Percentiles rank a stretch among this genome's conserved stretches.
These are phyloP conservation scores for Atlantisia rogersi DNA, from an alignment of 2,113 vertebrate genomes.

Conservation along the genomic window DNA sequence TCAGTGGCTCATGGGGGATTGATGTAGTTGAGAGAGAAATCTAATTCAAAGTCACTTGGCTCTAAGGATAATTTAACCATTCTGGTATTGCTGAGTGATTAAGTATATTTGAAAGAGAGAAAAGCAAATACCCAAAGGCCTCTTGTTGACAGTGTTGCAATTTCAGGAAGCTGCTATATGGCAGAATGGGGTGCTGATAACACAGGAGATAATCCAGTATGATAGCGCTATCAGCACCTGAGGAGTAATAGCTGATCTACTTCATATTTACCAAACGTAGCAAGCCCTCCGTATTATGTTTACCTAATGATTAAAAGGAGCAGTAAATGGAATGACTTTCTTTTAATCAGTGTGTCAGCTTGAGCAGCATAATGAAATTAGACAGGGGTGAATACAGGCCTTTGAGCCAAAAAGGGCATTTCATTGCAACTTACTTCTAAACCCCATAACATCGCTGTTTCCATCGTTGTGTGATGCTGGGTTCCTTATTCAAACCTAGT, in stretches of 20 bases:
- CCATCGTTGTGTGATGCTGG: neutral
- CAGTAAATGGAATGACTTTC: constrained; percentile 20
- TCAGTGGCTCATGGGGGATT: rapidly evolving
- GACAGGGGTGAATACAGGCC: neutral
- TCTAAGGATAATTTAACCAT: neutral
- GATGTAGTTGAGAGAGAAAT: neutral
- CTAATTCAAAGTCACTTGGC: constrained; percentile 40
- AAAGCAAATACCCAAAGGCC: constrained; percentile 43
- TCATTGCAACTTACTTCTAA: neutral
- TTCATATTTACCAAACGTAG: constrained; percentile 22
- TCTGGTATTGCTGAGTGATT: neutral
- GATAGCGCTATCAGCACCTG: neutral
- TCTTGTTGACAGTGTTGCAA: neutral
- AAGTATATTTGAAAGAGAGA: neutral
- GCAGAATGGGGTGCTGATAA: neutral
- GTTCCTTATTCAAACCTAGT: neutral
- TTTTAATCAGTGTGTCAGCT: constrained; percentile 42
- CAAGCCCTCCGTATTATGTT: neutral
- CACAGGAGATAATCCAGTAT: neutral
- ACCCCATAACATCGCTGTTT: neutral
- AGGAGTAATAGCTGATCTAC: neutral
- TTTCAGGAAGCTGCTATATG: neutral
- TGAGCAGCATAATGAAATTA: constrained; percentile 21
- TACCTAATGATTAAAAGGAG: constrained; percentile 38
- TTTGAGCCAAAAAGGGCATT: neutral